A percentile compares a stretch with the other conserved stretches of the same genome.
Conservation (phyloP, 2,113 vertebrate genomes). For the Psittacula cyanocephala region DNA sequence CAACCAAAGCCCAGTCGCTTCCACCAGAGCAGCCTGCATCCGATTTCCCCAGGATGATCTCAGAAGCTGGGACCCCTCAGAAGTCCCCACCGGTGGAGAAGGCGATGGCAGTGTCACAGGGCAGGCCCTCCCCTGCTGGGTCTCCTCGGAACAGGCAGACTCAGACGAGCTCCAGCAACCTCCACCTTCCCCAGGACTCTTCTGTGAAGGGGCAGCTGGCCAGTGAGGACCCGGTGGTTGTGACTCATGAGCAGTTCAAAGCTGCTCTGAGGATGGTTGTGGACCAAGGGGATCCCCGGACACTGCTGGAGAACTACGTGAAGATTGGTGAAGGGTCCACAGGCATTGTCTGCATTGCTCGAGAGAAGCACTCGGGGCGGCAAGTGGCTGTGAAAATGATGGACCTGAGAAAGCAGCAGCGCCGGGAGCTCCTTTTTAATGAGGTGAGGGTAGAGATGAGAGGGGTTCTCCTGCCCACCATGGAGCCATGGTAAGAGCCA, state of each 20-base stretch:
- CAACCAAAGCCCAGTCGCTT: conserved; percentile 78
- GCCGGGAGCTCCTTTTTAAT: conserved; percentile 95
- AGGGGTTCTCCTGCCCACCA: neutral
- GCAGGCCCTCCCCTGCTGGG: conserved; percentile 89
- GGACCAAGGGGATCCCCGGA: conserved; percentile 92
- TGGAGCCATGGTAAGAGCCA: no score
- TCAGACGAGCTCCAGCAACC: conserved; percentile 89
- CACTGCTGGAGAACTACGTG: conserved; percentile 91
- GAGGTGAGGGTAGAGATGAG: conserved; percentile 77
- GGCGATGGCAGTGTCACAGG: conserved; percentile 58
- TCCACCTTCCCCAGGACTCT: conserved; percentile 83
- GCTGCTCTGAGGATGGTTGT: conserved; percentile 97
- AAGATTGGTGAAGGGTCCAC: conserved; percentile 98
- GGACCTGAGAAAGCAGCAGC: conserved; percentile 95
- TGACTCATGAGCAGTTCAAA: conserved; percentile 97
- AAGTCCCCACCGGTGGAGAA: conserved; percentile 54
- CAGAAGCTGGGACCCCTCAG: conserved; percentile 67
- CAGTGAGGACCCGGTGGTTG: conserved; percentile 83
- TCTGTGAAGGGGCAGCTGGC: conserved; percentile 71
- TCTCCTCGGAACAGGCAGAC: conserved; percentile 88
- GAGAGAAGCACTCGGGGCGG: conserved; percentile 92
- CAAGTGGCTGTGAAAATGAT: conserved; percentile 99
- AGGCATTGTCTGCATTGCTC: conserved; percentile 93
- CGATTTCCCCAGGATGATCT: conserved; percentile 60
- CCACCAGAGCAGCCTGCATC: conserved; percentile 68